Percentiles rank a stretch among this genome's conserved stretches.
These are phyloP conservation scores for Parauchenoglanis ngamensis DNA, from an alignment of 2,797 vertebrate species.

Conservation along the genomic window DNA sequence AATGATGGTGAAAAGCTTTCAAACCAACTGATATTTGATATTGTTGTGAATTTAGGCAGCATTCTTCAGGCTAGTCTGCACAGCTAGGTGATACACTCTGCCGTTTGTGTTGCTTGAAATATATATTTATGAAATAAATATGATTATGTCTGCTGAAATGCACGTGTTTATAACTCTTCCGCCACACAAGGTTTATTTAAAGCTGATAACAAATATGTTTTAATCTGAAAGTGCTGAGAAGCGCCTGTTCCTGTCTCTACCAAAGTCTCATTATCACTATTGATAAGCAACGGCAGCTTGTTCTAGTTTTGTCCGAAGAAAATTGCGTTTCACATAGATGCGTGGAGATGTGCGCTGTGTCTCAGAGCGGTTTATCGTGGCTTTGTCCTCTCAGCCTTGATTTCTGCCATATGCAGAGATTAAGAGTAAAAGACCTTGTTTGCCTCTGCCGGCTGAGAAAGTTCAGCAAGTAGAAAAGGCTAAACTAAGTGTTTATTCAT, in stretches of 20 bases:
- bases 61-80: slow-evolving; percentile 35
- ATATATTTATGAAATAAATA: neutral
- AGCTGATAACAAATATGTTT: slow-evolving; percentile 1
- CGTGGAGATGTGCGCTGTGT: slow-evolving; percentile 17
- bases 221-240: slow-evolving; percentile 16
- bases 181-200: neutral
- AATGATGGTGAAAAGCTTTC: slow-evolving; percentile 59
- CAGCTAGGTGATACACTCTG: neutral
- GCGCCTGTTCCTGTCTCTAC: slow-evolving; percentile 26
- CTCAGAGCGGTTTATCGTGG: slow-evolving; percentile 9
- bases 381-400: neutral
- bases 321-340: neutral
- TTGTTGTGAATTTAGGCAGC: neutral
- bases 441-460: slow-evolving; percentile 19
- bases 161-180: neutral
- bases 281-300: slow-evolving; percentile 41
- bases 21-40: neutral
- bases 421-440: slow-evolving; percentile 10
- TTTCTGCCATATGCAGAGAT: slow-evolving; percentile 13
- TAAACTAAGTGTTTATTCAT: slow-evolving; percentile 41
- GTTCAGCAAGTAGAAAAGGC: slow-evolving; percentile 26
- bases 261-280: slow-evolving; percentile 40
- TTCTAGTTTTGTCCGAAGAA: slow-evolving; percentile 6
- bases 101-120: neutral
- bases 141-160: neutral